A percentile compares a stretch with the other conserved stretches of the same genome.
Conservation (phyloP, 2,113 vertebrate species). For the rabbit (Oryctolagus cuniculus) region mOryCun1.1 NC_091444.1:10355001-10355500, state of each 20-base stretch:
- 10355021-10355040: not conserved
- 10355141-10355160: not conserved
- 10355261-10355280: not conserved
- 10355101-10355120: not conserved
- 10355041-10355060: not conserved
- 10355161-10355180: not conserved
- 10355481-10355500: not conserved
- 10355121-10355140: not conserved
- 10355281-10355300: too few species aligned
- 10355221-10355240: not conserved
- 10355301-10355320: too few species aligned
- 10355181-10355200: not conserved
- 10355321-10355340: not conserved
- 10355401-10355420: not conserved
- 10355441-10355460: not conserved
- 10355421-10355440: not conserved
- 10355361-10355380: not conserved
- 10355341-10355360: not conserved
- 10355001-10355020: not conserved
- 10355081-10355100: conserved; percentile 1
- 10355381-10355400: not conserved
- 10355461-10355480: not conserved
- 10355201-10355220: not conserved
- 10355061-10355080: not conserved
- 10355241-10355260: not conserved